phyloP scores from a whole-genome alignment of 2,888 invertebrate genomes.

The Abscondita cerata region DNA sequence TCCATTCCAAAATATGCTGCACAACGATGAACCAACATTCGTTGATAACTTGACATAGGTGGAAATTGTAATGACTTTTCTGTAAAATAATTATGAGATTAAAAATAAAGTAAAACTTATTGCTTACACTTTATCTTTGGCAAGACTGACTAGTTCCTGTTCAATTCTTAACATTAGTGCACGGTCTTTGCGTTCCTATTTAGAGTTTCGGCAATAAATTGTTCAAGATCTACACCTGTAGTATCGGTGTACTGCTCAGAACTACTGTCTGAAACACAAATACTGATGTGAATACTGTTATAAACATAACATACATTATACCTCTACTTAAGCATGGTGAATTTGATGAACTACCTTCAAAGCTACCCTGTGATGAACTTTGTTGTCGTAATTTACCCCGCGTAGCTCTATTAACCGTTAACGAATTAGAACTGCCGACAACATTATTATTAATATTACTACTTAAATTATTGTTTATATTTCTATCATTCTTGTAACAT shows the following conservation, averaged over 20 bases:
- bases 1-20: conserved; percentile 94
- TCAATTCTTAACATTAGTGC: conserved; percentile 86
- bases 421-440: conserved; percentile 46
- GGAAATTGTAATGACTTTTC: conserved; percentile 85
- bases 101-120: too few species aligned
- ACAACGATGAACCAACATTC: conserved; percentile 94
- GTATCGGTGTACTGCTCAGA: conserved; percentile 78
- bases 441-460: conserved; percentile 51
- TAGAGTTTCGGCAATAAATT: conserved; percentile 88
- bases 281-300: background rate
- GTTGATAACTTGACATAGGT: conserved; percentile 93
- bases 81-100: conserved; percentile 60
- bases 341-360: conserved; percentile 61
- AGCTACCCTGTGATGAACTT: conserved; percentile 58
- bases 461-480: conserved; percentile 50
- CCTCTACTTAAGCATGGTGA: conserved; percentile 66
- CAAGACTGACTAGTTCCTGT: conserved; percentile 82
- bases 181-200: conserved; percentile 89
- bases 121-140: conserved; percentile 80
- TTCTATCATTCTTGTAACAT: conserved; percentile 49
- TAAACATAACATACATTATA: too few species aligned
- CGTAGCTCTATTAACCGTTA: conserved; percentile 50
- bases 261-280: conserved; percentile 69
- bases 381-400: conserved; percentile 55
- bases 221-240: conserved; percentile 81